Base-by-base conservation (phyloP, 2,888 invertebrate genomes). In the Agriopis marginaria region DNA sequence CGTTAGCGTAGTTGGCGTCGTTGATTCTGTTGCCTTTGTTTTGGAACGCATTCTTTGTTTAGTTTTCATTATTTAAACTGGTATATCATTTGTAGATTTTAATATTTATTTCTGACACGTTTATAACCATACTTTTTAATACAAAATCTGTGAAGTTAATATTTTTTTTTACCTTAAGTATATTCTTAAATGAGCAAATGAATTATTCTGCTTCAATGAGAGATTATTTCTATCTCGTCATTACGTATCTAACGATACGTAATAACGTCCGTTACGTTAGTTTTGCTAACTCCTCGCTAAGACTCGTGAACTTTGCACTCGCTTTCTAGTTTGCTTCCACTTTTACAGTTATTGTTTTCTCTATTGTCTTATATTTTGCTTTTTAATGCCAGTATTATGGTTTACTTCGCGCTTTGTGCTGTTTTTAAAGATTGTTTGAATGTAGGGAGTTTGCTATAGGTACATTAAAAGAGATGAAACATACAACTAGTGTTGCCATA, bases 251-350 rank as follows among this genome's bases (percentile, higher is more conserved):
- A 39, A 49, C 51, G 8, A 51, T 50, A 71, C 64, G 80, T 83
- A 86, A 83, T 84, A 75, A 68, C 2, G 50, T 2, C 70, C 78
- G 79, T 80, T 77, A 75, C 80, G 82, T 84, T 84, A 82, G 83
- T 83, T 83, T 80, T 73, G 77, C 79, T 82, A 82, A 85, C 84
- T 82, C 82, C 74, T 56, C 76, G 66, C 70, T 71, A 67, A 77
- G 76, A 73, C 77, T 76, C 72, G 79, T 72, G 77, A 87, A 87
- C 85, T 87, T 86, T 81, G 82, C 86, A 83, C 86, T 82, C 78
- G 76, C 68, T 81, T 82, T 83, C 80, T 86, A 84, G 71, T 79
- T 74, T 77, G 75, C 76, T 77, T 79, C 78, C 75, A 77, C 79
- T 84, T 75, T 75, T 64, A 75, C 78, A 68, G 76, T 78, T 78